phyloP scores from a whole-genome alignment of 2,113 vertebrate species.

The Serilophus lunatus region DNA sequence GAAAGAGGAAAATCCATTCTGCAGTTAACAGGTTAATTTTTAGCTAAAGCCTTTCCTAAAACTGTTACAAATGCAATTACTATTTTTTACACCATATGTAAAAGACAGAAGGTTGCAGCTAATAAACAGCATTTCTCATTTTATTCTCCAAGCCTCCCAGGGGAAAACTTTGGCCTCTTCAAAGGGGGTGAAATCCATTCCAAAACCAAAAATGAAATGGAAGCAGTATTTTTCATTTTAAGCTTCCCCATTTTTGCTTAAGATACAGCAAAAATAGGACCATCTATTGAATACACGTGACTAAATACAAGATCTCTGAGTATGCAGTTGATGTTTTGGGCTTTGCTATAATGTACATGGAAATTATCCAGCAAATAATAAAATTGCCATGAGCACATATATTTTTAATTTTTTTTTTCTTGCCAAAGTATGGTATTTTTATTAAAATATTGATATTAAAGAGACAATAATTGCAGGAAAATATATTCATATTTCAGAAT shows the following conservation, averaged over 20 bases:
- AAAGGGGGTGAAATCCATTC: background rate
- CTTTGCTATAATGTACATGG: background rate
- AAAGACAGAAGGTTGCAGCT: conserved; percentile 42
- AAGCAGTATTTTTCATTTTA: background rate
- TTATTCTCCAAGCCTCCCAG: background rate
- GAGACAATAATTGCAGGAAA: background rate
- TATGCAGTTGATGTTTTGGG: background rate
- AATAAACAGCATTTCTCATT: conserved; percentile 28
- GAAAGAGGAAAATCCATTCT: background rate
- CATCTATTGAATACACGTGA: background rate
- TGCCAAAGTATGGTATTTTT: background rate
- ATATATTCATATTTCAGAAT: background rate
- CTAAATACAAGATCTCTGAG: background rate
- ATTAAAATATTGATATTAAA: background rate
- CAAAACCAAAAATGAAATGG: conserved; percentile 4
- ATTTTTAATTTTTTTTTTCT: background rate
- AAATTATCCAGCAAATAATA: background rate
- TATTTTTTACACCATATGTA: conserved; percentile 6
- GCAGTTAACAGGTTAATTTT: background rate
- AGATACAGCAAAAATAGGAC: background rate
- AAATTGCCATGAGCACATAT: background rate
- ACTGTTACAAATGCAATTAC: background rate
- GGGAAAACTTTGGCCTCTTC: conserved; percentile 22
- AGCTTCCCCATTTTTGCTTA: background rate
- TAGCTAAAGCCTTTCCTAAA: background rate